Evolutionary conservation across 2,113 vertebrate species (phyloP), one percentile per base, ranked within the genome.

Genomic region (Urocynchramus pylzowi): DNA sequence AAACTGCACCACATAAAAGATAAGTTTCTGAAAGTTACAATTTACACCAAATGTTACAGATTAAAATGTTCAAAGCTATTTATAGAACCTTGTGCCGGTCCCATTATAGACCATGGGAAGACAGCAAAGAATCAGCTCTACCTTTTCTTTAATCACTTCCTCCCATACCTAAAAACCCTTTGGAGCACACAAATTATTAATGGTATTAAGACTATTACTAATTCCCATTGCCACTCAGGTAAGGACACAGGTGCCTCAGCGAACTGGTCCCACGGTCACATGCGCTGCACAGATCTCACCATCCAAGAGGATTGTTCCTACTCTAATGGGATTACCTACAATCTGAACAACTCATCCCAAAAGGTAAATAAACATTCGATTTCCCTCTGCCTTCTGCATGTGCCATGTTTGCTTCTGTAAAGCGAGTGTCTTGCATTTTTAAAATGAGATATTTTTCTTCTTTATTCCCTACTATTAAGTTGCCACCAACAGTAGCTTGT

Each of bases 21-120:
- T 96, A 97, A 96, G 88, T 96, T 96, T 95, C 95, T 94, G 88
- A 93, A 97, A 97, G 95, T 96, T 94, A 96, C 76, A 94, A 96
- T 96, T 95, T 97, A 96, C 96, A 96, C 83, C 96, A 96, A 95
- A 97, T 84, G 93, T 82, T 95, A 90, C 93, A 95, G 95, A 95
- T 82, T 57, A 92, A 94, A 96, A 93, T 82, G 95, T 82, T 97
- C 96, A 89, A 90, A 95, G 90, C 71, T 95, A 92, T 92, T 90
- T 93, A 93, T 81, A 84, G 95, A 49, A 39, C 45, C 88, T 92
- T 9, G 7, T 49, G 76, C 69, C 45, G 68, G 79, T 86, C 92
- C 83, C 73, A 39, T 84, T 93, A 90, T 11, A 93, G 56, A 59
- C 71, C 42, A 91, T 4, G 35, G n/a, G 70, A 94, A 88, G 68